phyloP scores from a whole-genome alignment of 2,113 vertebrate species.

The Phyllostomus discolor region DNA sequence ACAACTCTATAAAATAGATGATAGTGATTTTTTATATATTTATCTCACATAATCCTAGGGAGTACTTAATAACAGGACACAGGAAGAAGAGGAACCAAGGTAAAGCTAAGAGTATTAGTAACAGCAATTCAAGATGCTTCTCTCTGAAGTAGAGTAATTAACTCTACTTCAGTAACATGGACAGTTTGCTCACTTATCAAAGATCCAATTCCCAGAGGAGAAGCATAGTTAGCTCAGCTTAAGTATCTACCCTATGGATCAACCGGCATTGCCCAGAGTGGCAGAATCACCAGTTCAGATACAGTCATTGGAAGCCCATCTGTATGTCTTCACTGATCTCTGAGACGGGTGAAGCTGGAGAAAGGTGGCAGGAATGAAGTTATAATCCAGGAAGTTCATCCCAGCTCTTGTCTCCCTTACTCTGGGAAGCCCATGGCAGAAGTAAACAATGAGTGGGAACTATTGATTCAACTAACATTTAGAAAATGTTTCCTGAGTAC shows the following conservation, averaged over 20 bases:
- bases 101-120: not conserved
- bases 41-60: not conserved
- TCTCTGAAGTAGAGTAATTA: not conserved
- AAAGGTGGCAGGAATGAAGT: not conserved
- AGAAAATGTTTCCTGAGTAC: not conserved
- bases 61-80: not conserved
- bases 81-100: not conserved
- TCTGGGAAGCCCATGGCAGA: not conserved
- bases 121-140: not conserved
- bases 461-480: not conserved
- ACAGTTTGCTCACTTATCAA: not conserved
- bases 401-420: not conserved
- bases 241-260: not conserved
- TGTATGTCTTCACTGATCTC: not conserved
- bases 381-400: not conserved
- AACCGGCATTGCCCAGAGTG: not conserved
- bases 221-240: not conserved
- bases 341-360: not conserved
- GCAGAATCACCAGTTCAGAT: not conserved
- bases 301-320: not conserved
- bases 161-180: not conserved
- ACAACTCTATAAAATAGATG: not conserved
- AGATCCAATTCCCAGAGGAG: not conserved
- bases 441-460: not conserved
- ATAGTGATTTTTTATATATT: not conserved